A percentile compares a stretch with the other conserved stretches of the same genome.
Evolutionary conservation across 2,113 vertebrate genomes (phyloP).

Genomic region (Chaenocephalus aceratus): DNA sequence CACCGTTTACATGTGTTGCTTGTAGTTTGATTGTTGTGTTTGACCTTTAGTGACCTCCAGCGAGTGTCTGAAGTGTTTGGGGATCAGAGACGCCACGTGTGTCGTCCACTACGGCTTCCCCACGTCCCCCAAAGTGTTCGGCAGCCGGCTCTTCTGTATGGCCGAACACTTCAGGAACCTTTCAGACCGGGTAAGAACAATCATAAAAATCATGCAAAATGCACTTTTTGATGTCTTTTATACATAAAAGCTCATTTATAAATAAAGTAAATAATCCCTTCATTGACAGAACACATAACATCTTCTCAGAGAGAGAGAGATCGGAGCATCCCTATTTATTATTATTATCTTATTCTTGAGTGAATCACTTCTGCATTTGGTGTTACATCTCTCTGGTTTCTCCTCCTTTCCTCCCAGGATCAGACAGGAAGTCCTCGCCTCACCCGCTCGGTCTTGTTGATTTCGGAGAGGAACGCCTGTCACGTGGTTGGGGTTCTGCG

Average conservation of each 20-base stretch:
- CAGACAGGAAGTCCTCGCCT: slow-evolving; percentile 20
- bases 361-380: no score
- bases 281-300: no score
- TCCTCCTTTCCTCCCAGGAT: slow-evolving; percentile 53
- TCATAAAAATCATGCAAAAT: no score
- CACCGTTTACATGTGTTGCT: no score
- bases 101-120: slow-evolving; percentile 93
- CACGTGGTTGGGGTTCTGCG: slow-evolving; percentile 79
- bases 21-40: not conserved
- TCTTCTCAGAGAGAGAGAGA: no score
- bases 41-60: slow-evolving; percentile 86
- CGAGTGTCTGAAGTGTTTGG: slow-evolving; percentile 84
- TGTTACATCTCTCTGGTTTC: not conserved
- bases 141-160: slow-evolving; percentile 87
- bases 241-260: no score
- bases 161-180: slow-evolving; percentile 84
- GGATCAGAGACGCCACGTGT: slow-evolving; percentile 89
- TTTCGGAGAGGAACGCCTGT: slow-evolving; percentile 84
- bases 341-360: no score
- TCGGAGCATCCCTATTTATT: no score
- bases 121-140: slow-evolving; percentile 84
- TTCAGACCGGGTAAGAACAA: slow-evolving; percentile 77
- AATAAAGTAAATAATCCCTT: no score
- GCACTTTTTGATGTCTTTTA: no score
- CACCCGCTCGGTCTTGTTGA: slow-evolving; percentile 87